Base-by-base conservation (phyloP, 2,113 vertebrate species). In the Mionectes macconnelli region DNA sequence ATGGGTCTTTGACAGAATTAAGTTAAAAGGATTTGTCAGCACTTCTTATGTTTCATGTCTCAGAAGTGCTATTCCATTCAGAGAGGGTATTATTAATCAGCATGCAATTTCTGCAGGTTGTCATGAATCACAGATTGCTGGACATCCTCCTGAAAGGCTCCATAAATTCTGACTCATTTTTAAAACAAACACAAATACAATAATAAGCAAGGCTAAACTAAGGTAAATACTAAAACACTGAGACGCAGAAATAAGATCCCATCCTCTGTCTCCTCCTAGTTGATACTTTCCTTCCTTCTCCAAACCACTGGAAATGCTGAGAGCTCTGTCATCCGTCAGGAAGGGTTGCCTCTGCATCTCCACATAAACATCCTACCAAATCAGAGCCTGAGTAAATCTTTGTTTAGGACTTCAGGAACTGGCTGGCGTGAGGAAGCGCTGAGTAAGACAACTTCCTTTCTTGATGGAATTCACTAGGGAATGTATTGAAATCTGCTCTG, bases 151-250 rank as follows among this genome's bases (percentile, higher is more conserved):
- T 80, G 77, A 83, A 90, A 94, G 63, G 79, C 59, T 90, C 74
- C 39, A 73, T 92, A 93, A 93, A 95, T 96, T 94, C 80, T 87
- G 88, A 96, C 69, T 97, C 50, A 79, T 64, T 95, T 96, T 79
- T 76, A 70, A 96, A 96, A 84, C 37, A 95, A 96, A 94, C 82
- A 74, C 28, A 40, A 40, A 64, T 44, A 84, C 89, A 93, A 90
- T 84, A 63, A 86, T 47, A 90, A 84, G 45, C 74, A 87, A 86
- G 56, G 82, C 63, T 77, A 80, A 74, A 80, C 39, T 56, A 79
- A 85, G 28, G 68, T 90, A 87, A 96, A 95, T 75, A 79, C 17
- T 69, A 92, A 94, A 93, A 64, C 47, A 69, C 7, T 60, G 68
- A 77, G 50, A 67, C 33, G 59, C 45, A 90, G 82, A 55, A 95